Base-by-base conservation (phyloP, 1,140 invertebrate genomes). In the Asbolus verrucosus region DNA sequence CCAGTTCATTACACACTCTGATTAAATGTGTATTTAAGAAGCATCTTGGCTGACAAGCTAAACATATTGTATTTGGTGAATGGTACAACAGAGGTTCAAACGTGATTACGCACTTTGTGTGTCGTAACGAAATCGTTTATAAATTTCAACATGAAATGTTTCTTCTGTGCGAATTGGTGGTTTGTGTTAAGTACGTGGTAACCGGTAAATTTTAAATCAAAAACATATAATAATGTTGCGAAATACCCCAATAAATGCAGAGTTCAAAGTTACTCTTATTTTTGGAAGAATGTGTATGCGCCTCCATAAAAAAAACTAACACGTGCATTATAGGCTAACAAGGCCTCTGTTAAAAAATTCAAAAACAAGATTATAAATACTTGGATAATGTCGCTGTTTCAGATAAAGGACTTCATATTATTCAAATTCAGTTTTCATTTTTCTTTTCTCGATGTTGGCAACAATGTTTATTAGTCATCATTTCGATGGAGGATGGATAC, bases 381-480 rank as follows among this genome's bases (percentile, higher is more conserved):
- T 46, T 46, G 4, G 18, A n/a, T n/a, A n/a, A 9, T 18, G 41
- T 46, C 16, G 41, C 41, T 46, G 41, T 46, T 18, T 46, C 9
- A 11, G 11, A 54, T 5, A n/a, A 54, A 54, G 46, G 46, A 27
- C 27, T 54, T 24, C 11, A 6, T 14, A 14, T 54, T 54, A 27
- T 27, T 24, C 21, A n/a, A 3, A 54, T n/a, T n/a, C 19, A n/a
- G 21, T 14, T 54, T 54, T 46, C 0, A 8, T n/a, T 16, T 46
- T 16, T 9, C n/a, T 46, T 46, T 16, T 14, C 15, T n/a, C 9
- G 41, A 16, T 46, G 3, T 54, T 54, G 46, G 46, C 46, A 54
- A 27, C 5, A 16, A n/a, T 11, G 2, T 14, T 27, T 11, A 9
- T 54, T 54, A 54, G 46, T 54, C 46, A 54, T n/a, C 41, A 21